Conservation (phyloP, 2,888 invertebrate species). For the Branchipolynoe longqiensis region DNA sequence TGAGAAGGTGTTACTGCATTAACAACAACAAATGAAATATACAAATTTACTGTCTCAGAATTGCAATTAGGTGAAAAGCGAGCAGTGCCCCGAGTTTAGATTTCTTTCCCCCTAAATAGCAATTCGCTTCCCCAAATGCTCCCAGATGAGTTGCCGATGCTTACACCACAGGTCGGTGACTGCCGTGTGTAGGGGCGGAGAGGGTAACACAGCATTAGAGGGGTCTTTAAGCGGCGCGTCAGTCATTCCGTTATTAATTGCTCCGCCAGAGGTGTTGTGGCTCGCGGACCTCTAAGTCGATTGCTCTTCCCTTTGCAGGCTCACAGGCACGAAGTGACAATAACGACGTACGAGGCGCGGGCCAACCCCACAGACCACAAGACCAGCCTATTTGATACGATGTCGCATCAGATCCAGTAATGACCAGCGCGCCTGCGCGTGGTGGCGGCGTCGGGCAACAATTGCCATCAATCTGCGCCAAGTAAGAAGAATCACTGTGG, state of each 20-base stretch:
- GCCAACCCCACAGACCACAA: constrained; percentile 94
- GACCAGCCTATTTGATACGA: constrained; percentile 80
- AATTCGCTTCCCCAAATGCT: too few relatives aligned
- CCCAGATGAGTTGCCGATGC: too few relatives aligned
- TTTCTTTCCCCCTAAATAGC: too few relatives aligned
- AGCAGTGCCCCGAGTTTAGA: too few relatives aligned
- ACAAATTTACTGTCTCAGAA: too few relatives aligned
- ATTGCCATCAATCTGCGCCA: constrained; percentile 54
- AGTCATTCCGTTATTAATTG: constrained; percentile 45
- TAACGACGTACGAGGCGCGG: constrained; percentile 93
- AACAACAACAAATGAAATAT: too few relatives aligned
- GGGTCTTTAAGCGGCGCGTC: constrained; percentile 41
- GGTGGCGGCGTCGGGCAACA: constrained; percentile 49
- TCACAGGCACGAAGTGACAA: constrained; percentile 93
- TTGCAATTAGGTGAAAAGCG: too few relatives aligned
- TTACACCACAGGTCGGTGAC: too few relatives aligned
- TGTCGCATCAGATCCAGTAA: constrained; percentile 73
- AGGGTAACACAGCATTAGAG: too few relatives aligned
- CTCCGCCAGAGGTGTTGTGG: constrained; percentile 1
- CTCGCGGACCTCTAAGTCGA: constrained; percentile 27
- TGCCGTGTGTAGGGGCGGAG: too few relatives aligned
- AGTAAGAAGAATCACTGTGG: constrained; percentile 53
- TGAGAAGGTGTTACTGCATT: too few relatives aligned
- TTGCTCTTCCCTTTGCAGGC: constrained; percentile 81
- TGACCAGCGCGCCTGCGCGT: background rate